phyloP scores from a whole-genome alignment of 2,888 invertebrate genomes.

The Dasypolia templi region DNA sequence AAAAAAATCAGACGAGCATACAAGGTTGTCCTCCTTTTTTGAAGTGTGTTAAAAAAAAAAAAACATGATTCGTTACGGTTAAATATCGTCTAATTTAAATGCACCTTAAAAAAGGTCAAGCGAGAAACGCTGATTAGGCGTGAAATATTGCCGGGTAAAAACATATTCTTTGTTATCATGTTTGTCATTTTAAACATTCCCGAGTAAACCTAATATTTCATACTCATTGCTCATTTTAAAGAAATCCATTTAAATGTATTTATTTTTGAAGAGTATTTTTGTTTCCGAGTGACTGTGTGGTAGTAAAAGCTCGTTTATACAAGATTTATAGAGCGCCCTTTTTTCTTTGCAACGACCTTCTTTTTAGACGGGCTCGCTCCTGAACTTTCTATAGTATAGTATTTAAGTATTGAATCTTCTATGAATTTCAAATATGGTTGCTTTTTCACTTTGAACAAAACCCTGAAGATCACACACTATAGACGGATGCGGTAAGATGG shows the following conservation, averaged over 20 bases:
- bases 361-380: constrained; percentile 25
- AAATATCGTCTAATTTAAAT: constrained; percentile 6
- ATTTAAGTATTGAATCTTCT: background rate
- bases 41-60: background rate
- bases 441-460: background rate
- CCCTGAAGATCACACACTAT: no score
- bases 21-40: background rate
- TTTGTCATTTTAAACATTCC: background rate
- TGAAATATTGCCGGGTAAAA: constrained; percentile 26
- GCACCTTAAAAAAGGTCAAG: constrained; percentile 3
- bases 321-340: constrained; percentile 36
- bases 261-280: background rate
- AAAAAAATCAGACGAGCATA: background rate
- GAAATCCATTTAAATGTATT: background rate
- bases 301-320: constrained; percentile 19
- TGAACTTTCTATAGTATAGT: constrained; percentile 9
- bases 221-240: background rate
- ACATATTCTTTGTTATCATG: constrained; percentile 8
- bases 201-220: constrained; percentile 4
- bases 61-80: constrained; percentile 4
- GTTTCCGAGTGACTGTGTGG: background rate
- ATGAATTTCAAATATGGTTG: constrained; percentile 13
- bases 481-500: no score
- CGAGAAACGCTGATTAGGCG: constrained; percentile 4
- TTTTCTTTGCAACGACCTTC: constrained; percentile 34